Evolutionary conservation across 30 jellyfish, hydroid and myxozoan species (phyloP).

Genomic region (Calvadosia cruxmelitensis): DNA sequence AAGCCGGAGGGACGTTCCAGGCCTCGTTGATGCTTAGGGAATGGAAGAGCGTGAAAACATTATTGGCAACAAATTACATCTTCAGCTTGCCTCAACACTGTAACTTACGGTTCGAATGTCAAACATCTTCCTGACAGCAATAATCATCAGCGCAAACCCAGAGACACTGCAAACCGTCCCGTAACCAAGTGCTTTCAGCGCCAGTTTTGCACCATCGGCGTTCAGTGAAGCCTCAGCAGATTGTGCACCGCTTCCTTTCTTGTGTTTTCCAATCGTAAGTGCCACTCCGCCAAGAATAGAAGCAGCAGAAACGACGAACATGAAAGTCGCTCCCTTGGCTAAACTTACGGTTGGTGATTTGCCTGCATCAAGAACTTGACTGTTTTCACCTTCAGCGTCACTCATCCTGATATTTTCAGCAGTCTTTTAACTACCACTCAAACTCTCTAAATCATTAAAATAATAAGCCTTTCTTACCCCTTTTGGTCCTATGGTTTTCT

Average conservation of each 20-base stretch:
- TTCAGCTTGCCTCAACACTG: not conserved
- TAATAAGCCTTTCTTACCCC: too few relatives aligned
- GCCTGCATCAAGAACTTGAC: too few relatives aligned
- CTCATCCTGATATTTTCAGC: too few relatives aligned
- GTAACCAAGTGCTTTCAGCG: slow-evolving; percentile 80
- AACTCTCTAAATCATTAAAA: too few relatives aligned
- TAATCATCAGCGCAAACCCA: slow-evolving; percentile 43
- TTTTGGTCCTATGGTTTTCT: too few relatives aligned
- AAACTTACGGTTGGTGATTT: not conserved
- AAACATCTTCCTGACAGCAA: not conserved
- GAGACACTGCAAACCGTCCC: slow-evolving; percentile 76
- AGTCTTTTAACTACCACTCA: too few relatives aligned
- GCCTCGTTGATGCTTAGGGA: too few relatives aligned
- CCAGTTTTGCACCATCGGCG: slow-evolving; percentile 59
- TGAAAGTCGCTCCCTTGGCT: not conserved
- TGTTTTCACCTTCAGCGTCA: too few relatives aligned
- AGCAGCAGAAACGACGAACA: not conserved
- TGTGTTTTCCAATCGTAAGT: not conserved
- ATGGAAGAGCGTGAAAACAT: too few relatives aligned
- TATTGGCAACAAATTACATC: too few relatives aligned
- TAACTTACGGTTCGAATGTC: not conserved
- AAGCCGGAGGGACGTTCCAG: too few relatives aligned
- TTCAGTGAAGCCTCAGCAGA: not conserved
- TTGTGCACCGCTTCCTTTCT: not conserved
- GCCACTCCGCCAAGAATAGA: not conserved